phyloP scores from a whole-genome alignment of 2,797 vertebrate species.

The Dallia pectoralis region DNA sequence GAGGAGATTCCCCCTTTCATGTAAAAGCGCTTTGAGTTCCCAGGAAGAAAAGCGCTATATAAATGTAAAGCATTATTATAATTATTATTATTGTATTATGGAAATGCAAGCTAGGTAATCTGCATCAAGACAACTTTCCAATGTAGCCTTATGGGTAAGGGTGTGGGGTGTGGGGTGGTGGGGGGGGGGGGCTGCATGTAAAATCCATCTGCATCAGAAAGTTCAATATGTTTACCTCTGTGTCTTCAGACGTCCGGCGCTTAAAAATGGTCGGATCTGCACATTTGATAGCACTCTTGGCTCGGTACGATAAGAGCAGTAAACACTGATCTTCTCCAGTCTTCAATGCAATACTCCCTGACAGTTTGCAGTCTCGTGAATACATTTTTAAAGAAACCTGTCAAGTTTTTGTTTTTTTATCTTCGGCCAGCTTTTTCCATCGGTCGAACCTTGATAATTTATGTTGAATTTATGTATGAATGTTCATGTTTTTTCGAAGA shows the following conservation, averaged over 20 bases:
- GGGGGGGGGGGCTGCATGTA: no score
- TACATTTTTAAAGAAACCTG: constrained; percentile 2
- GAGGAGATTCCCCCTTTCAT: no score
- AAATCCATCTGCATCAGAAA: background rate
- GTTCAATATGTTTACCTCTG: constrained; percentile 19
- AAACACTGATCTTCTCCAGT: constrained; percentile 10
- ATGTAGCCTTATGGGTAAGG: background rate
- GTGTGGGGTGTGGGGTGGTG: background rate
- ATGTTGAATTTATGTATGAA: background rate
- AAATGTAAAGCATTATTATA: no score
- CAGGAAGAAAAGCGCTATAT: no score
- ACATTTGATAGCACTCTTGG: constrained; percentile 21
- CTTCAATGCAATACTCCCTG: background rate
- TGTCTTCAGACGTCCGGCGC: constrained; percentile 26
- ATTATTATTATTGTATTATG: no score
- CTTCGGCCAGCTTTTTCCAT: background rate
- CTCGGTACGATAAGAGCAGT: constrained; percentile 17
- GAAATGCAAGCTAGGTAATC: constrained; percentile 24
- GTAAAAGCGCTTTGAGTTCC: no score
- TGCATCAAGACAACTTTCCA: constrained; percentile 16
- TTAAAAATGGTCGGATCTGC: constrained; percentile 18
- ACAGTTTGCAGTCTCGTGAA: constrained; percentile 10
- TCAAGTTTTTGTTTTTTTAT: background rate
- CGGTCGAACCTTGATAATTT: constrained; percentile 10
- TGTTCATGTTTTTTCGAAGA: background rate